Evolutionary conservation across 2,113 vertebrate species (phyloP).

Genomic region (Coptodon bakossiorum): DNA sequence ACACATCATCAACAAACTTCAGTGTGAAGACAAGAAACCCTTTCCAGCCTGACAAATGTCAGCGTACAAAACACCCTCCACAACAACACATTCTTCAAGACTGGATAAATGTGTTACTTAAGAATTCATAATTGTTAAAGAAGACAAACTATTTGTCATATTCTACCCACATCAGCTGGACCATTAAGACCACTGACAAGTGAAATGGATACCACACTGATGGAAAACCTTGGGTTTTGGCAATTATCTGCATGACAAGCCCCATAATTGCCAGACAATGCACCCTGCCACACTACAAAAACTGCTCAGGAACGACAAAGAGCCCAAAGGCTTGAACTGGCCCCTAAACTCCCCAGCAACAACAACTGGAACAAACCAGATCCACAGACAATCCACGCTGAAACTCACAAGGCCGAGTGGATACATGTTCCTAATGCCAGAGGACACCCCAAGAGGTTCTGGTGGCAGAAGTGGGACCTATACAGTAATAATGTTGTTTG

Average conservation of each 20-base stretch:
- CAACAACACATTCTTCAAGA: background rate
- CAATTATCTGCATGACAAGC: background rate
- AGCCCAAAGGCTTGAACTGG: background rate
- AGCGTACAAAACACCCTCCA: background rate
- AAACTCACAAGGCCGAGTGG: background rate
- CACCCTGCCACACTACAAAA: background rate
- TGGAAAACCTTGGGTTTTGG: background rate
- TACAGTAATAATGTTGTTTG: background rate
- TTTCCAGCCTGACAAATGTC: background rate
- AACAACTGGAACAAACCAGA: background rate
- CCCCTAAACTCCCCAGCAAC: background rate
- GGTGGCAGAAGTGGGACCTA: background rate
- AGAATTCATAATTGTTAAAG: background rate
- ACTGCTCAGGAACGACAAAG: background rate
- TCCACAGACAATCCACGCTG: background rate
- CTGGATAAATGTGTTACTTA: background rate
- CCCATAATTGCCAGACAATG: background rate
- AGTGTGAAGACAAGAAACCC: background rate
- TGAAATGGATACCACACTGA: background rate
- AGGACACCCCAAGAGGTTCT: background rate
- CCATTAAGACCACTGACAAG: background rate
- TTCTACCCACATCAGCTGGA: background rate
- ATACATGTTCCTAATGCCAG: background rate
- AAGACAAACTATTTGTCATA: background rate
- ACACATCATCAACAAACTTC: background rate